These are phyloP conservation scores for Enteromius argenteus DNA, from an alignment of 2,797 vertebrate species.

Conservation along the genomic window DNA sequence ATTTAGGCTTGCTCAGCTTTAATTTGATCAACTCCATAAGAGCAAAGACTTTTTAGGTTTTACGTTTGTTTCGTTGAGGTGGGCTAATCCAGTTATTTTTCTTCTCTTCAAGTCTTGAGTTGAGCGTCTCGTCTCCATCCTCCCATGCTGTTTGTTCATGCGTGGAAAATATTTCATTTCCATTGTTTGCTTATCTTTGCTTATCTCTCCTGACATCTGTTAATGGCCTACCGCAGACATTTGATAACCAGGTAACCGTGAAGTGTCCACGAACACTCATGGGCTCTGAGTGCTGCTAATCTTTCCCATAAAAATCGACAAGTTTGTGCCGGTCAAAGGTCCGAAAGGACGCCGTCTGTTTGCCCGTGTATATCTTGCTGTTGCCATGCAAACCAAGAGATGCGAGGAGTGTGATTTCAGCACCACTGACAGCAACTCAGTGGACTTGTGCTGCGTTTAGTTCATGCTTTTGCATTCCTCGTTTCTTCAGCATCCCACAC, in stretches of 20 bases:
- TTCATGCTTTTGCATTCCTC: conserved; percentile 1
- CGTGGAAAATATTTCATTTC: conserved; percentile 55
- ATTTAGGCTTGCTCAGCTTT: not conserved
- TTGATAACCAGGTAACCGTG: conserved; percentile 65
- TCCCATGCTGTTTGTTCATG: conserved; percentile 48
- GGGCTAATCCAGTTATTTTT: not conserved
- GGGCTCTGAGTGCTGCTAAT: conserved; percentile 50
- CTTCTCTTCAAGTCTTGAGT: not conserved
- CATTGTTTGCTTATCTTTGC: conserved; percentile 58
- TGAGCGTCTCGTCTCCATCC: not conserved
- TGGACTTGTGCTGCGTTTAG: not conserved
- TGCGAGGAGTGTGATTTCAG: conserved; percentile 45
- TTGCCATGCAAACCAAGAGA: conserved; percentile 55
- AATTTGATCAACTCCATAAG: not conserved
- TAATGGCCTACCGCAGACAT: conserved; percentile 54
- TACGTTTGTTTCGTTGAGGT: not conserved
- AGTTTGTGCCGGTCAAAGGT: conserved; percentile 61
- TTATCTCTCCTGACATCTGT: conserved; percentile 65
- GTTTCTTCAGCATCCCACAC: conserved; percentile 3
- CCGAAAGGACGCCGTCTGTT: conserved; percentile 37
- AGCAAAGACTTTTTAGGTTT: not conserved
- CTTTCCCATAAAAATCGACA: conserved; percentile 60
- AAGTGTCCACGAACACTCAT: conserved; percentile 54
- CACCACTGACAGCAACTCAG: conserved; percentile 51
- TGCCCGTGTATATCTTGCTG: conserved; percentile 45